Base-by-base conservation (phyloP, 2,797 vertebrate genomes). In the Cuniculus paca region DNA sequence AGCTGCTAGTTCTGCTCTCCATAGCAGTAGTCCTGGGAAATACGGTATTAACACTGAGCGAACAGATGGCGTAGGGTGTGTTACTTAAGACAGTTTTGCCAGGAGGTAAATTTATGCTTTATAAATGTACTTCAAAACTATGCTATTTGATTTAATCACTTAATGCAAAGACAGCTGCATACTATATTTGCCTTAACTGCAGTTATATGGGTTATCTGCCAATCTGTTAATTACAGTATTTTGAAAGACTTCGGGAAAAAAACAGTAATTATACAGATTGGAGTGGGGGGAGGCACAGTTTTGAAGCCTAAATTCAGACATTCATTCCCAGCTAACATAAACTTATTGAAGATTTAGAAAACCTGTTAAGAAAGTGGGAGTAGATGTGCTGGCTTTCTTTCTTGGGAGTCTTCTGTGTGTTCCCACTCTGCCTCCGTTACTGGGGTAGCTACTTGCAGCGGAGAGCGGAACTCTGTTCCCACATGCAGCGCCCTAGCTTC, bases 151-250 rank as follows among this genome's bases (percentile, higher is more conserved):
- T 96, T 98, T 98, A 98, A 98, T 98, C 94, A 96, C 77, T 97
- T 97, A 98, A 97, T 80, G 97, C 83, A 98, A 98, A 98, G 97
- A 94, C 95, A 98, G 97, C 95, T 98, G 95, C 63, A 97, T 98
- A 97, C 93, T 97, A 86, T 60, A 97, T 97, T 95, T 98, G 91
- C 87, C 94, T 98, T 97, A 97, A 97, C 63, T 98, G 83, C 79
- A 98, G 90, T 97, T 97, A 97, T 91, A 96, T 86, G 83, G 97
- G 98, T 98, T 98, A 96, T 97, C 94, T 98, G 95, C 96, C 98
- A 95, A 98, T 98, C 94, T 87, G 97, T 97, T 97, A 98, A 98
- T 98, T 98, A 97, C 2, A 97, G 83, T 91, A 95, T 95, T 98
- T 97, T 95, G 91, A 92, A 96, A 97, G 97, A 97, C 97, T 97